These are phyloP conservation scores for Eurois occulta DNA, from an alignment of 2,888 invertebrate genomes.

Conservation along the genomic window DNA sequence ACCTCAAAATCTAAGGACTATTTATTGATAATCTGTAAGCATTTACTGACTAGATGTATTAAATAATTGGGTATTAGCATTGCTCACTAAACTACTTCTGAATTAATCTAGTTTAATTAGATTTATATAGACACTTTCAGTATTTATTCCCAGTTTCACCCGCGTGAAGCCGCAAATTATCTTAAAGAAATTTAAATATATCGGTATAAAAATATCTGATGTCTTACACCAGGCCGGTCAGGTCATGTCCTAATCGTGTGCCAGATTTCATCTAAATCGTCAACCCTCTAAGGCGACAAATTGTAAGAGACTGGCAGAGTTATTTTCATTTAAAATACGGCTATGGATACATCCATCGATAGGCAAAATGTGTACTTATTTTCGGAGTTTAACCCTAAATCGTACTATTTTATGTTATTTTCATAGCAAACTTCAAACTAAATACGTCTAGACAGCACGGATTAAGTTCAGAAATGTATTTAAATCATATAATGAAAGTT, in stretches of 20 bases:
- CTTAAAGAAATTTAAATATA: not conserved
- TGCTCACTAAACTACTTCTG: not conserved
- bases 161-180: not conserved
- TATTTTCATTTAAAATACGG: not conserved
- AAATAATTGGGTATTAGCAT: not conserved
- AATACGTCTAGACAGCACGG: slow-evolving; percentile 53
- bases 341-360: not conserved
- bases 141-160: not conserved
- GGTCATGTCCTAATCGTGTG: not conserved
- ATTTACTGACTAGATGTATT: not conserved
- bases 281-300: not conserved
- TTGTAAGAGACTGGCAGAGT: not conserved
- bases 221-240: not conserved
- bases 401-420: slow-evolving; percentile 53
- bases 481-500: slow-evolving; percentile 66
- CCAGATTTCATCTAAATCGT: not conserved
- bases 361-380: slow-evolving; percentile 27
- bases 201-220: not conserved
- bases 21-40: not conserved
- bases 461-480: slow-evolving; percentile 53
- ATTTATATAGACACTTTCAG: slow-evolving; percentile 4
- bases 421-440: slow-evolving; percentile 31
- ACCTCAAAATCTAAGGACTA: not conserved
- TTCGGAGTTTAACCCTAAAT: slow-evolving; percentile 27
- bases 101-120: not conserved